Evolutionary conservation across 2,797 vertebrate genomes (phyloP), one percentile per base, ranked within the genome.

Genomic region (Myiotriccus ornatus): DNA sequence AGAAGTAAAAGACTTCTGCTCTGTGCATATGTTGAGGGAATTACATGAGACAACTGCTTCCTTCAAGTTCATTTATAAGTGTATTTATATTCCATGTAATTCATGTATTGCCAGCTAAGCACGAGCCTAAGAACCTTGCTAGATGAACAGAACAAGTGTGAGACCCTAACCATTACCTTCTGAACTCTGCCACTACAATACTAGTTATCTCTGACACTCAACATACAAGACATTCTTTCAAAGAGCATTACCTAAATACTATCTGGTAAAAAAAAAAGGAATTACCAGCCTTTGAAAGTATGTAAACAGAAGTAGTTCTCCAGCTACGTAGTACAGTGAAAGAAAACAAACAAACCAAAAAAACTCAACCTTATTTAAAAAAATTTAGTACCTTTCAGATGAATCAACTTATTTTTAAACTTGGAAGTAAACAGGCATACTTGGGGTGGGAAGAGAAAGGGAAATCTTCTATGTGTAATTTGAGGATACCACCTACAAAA

Each of bases 401-500:
- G 50, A 64, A 46, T 32, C 60, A 83, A 56, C 5, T 13, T 67
- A 25, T 68, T 80, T 83, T 85, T 81, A 94, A 91, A 64, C 49
- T 57, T 53, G 75, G 27, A 93, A 85, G 68, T 52, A 93, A 88
- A 30, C 16, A 74, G 47, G 35, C 62, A 69, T 76, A 62, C 28
- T 87, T 92, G 37, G 19, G 84, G 67, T 71, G 43, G 83, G 46
- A 91, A 79, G 49, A 18, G 28, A 82, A 91, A 92, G 52, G 74
- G 30, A 92, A 93, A 83, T 55, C 35, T 84, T 89, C 64, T 67
- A 16, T 67, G 25, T 34, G 46, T n/a, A 85, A 83, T 80, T 91
- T 92, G 39, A 84, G 50, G 78, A 89, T 74, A 90, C 59, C 75
- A 89, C 81, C 90, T 87, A 94, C 91, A 95, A 92, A 92, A 94